Evolutionary conservation across 2,888 invertebrate species (phyloP).

Genomic region (Synanthedon vespiformis): DNA sequence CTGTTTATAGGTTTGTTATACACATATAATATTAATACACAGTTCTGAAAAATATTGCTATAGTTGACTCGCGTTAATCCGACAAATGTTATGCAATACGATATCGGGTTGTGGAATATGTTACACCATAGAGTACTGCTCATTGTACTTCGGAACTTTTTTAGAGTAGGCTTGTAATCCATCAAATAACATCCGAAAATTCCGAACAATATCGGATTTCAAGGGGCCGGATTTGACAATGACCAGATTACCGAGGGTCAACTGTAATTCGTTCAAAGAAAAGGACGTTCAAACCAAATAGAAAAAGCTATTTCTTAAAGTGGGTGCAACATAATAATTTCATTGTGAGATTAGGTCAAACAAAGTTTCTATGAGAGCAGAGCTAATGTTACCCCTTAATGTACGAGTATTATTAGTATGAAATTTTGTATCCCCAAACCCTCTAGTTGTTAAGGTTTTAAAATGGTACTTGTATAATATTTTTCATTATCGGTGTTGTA

Average conservation of each 20-base stretch:
- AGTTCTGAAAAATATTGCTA: neutral
- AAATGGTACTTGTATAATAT: constrained; percentile 62
- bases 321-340: too few relatives aligned
- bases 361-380: too few relatives aligned
- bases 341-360: too few relatives aligned
- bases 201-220: neutral
- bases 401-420: constrained; percentile 64
- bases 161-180: neutral
- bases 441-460: constrained; percentile 52
- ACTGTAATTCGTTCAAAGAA: neutral
- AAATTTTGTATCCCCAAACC: constrained; percentile 55
- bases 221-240: neutral
- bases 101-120: neutral
- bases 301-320: too few relatives aligned
- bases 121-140: neutral
- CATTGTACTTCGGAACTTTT: neutral
- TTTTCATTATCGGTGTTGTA: constrained; percentile 29
- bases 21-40: too few relatives aligned
- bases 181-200: neutral
- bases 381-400: constrained; percentile 9
- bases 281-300: too few relatives aligned
- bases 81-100: neutral
- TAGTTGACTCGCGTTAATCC: neutral
- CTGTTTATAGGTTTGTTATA: too few relatives aligned
- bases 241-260: neutral